Conservation (phyloP, 2,888 invertebrate species). For the Aleiodes alternator region DNA sequence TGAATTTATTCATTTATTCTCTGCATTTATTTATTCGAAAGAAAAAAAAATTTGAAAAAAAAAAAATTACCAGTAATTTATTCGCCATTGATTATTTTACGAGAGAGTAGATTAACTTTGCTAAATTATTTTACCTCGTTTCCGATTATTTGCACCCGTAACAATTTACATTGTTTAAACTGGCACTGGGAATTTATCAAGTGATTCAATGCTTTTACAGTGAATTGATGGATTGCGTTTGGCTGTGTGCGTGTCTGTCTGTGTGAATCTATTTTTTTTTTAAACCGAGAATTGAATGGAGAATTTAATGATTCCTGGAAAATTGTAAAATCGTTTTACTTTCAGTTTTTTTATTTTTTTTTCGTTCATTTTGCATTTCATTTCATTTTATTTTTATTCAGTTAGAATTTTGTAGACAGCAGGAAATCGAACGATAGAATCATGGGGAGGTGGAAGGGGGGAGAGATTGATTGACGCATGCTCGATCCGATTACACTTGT, state of each 20-base stretch:
- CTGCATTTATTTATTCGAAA: not conserved
- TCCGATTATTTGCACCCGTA: slow-evolving; percentile 8
- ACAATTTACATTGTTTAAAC: slow-evolving; percentile 23
- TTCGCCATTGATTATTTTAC: slow-evolving; percentile 29
- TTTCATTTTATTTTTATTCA: slow-evolving; percentile 7
- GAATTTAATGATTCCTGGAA: slow-evolving; percentile 19
- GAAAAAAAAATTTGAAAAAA: not conserved
- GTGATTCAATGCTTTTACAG: slow-evolving; percentile 12
- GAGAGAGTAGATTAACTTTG: slow-evolving; percentile 6
- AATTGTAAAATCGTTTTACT: slow-evolving; percentile 16
- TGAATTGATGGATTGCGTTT: slow-evolving; percentile 13
- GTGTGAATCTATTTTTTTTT: slow-evolving; percentile 6
- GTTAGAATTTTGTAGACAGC: slow-evolving; percentile 37
- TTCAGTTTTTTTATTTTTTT: not conserved
- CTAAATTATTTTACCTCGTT: slow-evolving; percentile 15
- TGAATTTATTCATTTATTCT: slow-evolving; percentile 11
- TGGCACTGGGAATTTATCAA: not conserved
- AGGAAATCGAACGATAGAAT: slow-evolving; percentile 43
- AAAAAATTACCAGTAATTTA: not conserved
- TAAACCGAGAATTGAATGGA: slow-evolving; percentile 1
- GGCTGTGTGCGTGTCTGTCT: too few relatives aligned
- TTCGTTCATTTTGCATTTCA: slow-evolving; percentile 1
- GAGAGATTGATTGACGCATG: slow-evolving; percentile 18
- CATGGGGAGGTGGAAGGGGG: not conserved
- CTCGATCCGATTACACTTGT: slow-evolving; percentile 20